Conservation (phyloP, 2,888 invertebrate genomes). For the Smittia aterrima region DNA sequence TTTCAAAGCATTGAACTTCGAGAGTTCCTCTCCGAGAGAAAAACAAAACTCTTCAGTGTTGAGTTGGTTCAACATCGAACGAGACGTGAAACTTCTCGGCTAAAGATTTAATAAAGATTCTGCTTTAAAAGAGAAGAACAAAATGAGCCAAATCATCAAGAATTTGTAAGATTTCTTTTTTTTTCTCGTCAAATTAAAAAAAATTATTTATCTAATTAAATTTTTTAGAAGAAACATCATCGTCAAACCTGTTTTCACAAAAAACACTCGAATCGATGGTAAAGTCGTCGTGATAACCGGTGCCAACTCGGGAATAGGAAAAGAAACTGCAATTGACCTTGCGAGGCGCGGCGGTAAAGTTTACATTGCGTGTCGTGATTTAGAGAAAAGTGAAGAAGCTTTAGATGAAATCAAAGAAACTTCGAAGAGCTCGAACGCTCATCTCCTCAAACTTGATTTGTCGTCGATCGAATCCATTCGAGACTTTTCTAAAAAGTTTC, state of each 20-base stretch:
- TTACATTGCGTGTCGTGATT: slow-evolving; percentile 82
- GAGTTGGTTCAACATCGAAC: not conserved
- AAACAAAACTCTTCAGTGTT: not conserved
- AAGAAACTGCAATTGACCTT: slow-evolving; percentile 68
- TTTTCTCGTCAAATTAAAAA: too few species aligned
- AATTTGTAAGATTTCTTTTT: slow-evolving; percentile 10
- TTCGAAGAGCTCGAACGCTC: slow-evolving; percentile 68
- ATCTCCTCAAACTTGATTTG: slow-evolving; percentile 73
- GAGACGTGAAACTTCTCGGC: not conserved
- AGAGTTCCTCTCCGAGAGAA: not conserved
- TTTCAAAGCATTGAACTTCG: not conserved
- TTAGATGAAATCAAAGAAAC: slow-evolving; percentile 67
- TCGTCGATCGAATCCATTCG: slow-evolving; percentile 68
- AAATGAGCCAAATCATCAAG: not conserved
- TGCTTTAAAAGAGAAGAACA: not conserved
- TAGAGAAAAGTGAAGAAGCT: slow-evolving; percentile 69
- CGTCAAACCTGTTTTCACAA: slow-evolving; percentile 53
- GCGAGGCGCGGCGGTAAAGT: slow-evolving; percentile 75
- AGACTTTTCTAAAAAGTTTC: slow-evolving; percentile 62
- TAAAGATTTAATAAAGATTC: not conserved
- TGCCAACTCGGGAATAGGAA: slow-evolving; percentile 79
- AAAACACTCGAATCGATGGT: slow-evolving; percentile 57
- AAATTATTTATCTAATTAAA: not conserved
- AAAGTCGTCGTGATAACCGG: slow-evolving; percentile 78
- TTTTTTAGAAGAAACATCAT: not conserved